phyloP scores from a whole-genome alignment of 2,888 invertebrate genomes.

The Melangyna quadrimaculata region DNA sequence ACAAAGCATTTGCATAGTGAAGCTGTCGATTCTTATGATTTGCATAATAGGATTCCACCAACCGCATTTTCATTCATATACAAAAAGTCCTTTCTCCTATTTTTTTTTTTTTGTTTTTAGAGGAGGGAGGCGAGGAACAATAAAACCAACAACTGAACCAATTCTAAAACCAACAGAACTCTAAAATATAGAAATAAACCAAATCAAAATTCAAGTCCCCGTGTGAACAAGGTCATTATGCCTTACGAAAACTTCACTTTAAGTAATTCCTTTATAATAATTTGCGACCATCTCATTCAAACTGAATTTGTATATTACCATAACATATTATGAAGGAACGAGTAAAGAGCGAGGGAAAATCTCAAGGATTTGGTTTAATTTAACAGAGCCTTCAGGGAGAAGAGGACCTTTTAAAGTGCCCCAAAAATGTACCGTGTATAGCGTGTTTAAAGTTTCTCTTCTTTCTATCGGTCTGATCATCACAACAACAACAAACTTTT shows the following conservation, averaged over 20 bases:
- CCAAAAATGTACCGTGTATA: background rate
- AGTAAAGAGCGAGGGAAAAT: background rate
- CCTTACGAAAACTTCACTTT: conserved; percentile 37
- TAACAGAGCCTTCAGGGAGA: conserved; percentile 38
- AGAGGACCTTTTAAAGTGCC: background rate
- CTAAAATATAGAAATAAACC: background rate
- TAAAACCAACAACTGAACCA: conserved; percentile 8
- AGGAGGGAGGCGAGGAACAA: background rate
- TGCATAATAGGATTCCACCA: conserved; percentile 64
- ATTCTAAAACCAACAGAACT: background rate
- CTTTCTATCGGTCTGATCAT: conserved; percentile 34
- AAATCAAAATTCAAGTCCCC: conserved; percentile 48
- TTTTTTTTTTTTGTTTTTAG: too few species aligned
- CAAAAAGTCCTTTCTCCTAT: conserved; percentile 13
- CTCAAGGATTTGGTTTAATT: conserved; percentile 9
- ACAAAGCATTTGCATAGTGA: conserved; percentile 60
- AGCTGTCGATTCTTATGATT: conserved; percentile 51
- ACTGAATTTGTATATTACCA: conserved; percentile 31
- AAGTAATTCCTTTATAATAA: conserved; percentile 51
- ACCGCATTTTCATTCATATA: conserved; percentile 45
- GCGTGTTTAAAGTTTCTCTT: background rate
- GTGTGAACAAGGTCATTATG: conserved; percentile 70
- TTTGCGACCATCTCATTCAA: conserved; percentile 45
- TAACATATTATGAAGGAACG: background rate
- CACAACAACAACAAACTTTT: conserved; percentile 21